A percentile compares a stretch with the other conserved stretches of the same genome.
Conservation (phyloP, 2,888 invertebrate species). For the Germaria angustata region DNA sequence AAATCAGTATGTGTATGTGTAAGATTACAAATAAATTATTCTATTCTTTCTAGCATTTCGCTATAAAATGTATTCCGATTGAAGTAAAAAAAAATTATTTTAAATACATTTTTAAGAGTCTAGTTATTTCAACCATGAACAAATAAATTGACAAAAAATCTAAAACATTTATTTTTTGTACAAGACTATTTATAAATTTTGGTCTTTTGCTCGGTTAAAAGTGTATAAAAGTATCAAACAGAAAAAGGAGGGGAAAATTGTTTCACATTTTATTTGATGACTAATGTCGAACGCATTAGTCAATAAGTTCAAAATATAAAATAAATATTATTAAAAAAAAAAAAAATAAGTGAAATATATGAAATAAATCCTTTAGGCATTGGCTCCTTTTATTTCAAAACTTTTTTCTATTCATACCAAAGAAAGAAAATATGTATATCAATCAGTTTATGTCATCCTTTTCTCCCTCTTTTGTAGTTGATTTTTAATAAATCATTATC, state of each 20-base stretch:
- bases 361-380: background rate
- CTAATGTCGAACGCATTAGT: slow-evolving; percentile 52
- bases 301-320: slow-evolving; percentile 34
- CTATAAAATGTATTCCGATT: slow-evolving; percentile 34
- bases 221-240: background rate
- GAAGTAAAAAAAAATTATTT: slow-evolving; percentile 25
- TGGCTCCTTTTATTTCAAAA: background rate
- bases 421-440: too few relatives aligned
- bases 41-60: slow-evolving; percentile 5
- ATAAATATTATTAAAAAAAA: background rate
- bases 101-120: slow-evolving; percentile 48
- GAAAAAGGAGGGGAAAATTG: background rate
- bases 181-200: slow-evolving; percentile 36
- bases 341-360: background rate
- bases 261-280: slow-evolving; percentile 41
- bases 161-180: slow-evolving; percentile 45
- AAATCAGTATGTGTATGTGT: background rate
- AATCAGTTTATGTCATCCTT: background rate
- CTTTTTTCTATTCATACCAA: too few relatives aligned
- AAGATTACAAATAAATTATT: slow-evolving; percentile 24
- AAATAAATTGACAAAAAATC: slow-evolving; percentile 67
- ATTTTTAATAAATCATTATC: background rate
- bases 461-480: background rate
- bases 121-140: slow-evolving; percentile 64
- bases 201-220: slow-evolving; percentile 1